Evolutionary conservation across 2,797 vertebrate genomes (phyloP).

Genomic region (Microtus obscurus): DNA sequence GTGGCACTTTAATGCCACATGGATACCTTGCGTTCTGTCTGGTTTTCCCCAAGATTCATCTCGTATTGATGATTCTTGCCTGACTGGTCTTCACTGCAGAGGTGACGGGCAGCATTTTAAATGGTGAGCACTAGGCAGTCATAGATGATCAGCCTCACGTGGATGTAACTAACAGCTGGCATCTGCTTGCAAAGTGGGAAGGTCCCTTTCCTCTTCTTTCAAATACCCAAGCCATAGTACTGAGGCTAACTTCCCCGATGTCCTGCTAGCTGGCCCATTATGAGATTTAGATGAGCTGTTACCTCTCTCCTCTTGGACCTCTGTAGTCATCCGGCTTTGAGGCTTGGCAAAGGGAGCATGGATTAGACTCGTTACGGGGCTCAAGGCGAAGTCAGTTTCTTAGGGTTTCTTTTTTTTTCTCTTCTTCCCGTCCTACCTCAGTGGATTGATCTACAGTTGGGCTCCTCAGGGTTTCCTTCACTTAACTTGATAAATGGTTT

Average conservation of each 20-base stretch:
- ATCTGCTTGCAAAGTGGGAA: conserved; percentile 20
- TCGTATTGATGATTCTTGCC: background rate
- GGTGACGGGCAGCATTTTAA: background rate
- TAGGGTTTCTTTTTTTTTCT: background rate
- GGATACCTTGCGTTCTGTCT: background rate
- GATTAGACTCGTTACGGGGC: background rate
- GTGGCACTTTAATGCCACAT: background rate
- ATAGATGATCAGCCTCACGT: conserved; percentile 42
- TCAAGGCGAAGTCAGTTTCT: conserved; percentile 31
- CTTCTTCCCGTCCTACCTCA: background rate
- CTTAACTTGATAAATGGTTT: conserved; percentile 61
- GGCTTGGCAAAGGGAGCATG: background rate
- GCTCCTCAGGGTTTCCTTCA: conserved; percentile 64
- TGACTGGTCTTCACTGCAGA: background rate
- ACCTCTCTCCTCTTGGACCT: background rate
- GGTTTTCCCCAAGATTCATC: background rate
- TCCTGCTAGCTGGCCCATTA: background rate
- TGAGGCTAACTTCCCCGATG: background rate
- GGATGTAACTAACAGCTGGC: background rate
- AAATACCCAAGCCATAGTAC: background rate
- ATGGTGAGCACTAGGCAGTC: background rate
- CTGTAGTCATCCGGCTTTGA: background rate
- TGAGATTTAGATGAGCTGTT: background rate
- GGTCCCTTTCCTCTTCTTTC: background rate
- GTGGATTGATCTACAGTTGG: conserved; percentile 62